These are phyloP conservation scores for Lepidocyrtinus sp. DNA, from an alignment of 2,888 invertebrate species.

Conservation along the genomic window DNA sequence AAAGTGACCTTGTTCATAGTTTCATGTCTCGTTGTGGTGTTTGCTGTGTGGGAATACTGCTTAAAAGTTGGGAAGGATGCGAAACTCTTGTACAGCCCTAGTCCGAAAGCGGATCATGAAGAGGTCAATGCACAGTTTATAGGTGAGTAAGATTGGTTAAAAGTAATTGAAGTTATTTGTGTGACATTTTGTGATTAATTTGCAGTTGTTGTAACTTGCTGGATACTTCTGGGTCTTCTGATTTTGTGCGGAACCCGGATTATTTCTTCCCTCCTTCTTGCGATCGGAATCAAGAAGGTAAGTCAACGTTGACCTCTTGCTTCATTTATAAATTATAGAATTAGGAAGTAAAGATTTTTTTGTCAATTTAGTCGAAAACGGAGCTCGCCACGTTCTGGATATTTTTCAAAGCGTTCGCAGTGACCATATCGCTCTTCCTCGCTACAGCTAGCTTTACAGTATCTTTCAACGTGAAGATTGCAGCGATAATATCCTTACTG, in stretches of 20 bases:
- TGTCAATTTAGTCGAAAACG: conserved; percentile 22
- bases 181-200: background rate
- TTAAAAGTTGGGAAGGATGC: background rate
- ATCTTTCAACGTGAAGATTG: background rate
- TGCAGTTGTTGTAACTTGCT: conserved; percentile 41
- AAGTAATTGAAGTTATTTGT: background rate
- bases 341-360: too few species aligned
- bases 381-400: conserved; percentile 34
- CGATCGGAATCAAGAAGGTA: conserved; percentile 34
- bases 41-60: background rate
- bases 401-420: conserved; percentile 32
- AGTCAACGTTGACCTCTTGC: background rate
- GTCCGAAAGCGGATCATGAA: background rate
- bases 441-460: conserved; percentile 37
- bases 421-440: conserved; percentile 32
- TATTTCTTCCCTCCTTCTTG: background rate
- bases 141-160: conserved; percentile 1
- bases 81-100: conserved; percentile 19
- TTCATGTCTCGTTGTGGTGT: background rate
- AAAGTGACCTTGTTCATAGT: background rate
- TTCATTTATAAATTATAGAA: too few species aligned
- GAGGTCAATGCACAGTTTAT: conserved; percentile 19
- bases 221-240: conserved; percentile 20
- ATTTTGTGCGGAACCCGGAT: conserved; percentile 19
- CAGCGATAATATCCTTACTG: conserved; percentile 12